Evolutionary conservation across 2,113 vertebrate genomes (phyloP), one percentile per base, ranked within the genome.

Genomic region (Ophiodon elongatus): DNA sequence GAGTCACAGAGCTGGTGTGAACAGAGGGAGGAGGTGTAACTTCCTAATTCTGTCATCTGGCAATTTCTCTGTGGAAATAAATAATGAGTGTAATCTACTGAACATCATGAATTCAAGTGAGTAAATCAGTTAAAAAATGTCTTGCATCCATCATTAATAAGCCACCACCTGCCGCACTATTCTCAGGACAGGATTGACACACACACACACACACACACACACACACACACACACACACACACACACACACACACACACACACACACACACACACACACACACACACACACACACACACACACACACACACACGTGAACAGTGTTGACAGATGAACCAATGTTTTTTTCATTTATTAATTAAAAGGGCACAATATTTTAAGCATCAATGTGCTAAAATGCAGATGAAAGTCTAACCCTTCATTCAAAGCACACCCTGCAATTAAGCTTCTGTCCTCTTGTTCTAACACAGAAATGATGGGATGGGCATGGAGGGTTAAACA

Each of bases 371-470:
- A 13, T 17, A 41, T 67, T 41, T 62, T 17, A 77, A 60, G 8
- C 27, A 21, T 15, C 29, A 25, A 8, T 17, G 2, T 13, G n/a
- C 17, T 31, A 17, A 19, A 62, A 50, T 39, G 4, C 60, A 2
- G 31, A 9, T 57, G 11, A 70, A 70, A 50, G 31, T 50, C 56
- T 69, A 82, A 39, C 41, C 64, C 31, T 82, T 31, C 2, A 1
- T 15, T 35, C 33, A 63, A 15, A 62, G 23, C 33, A 47, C 74
- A 57, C 68, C 39, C 69, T 69, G 56, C 23, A 68, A 47, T 68
- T 77, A 62, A 63, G 10, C 14, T 50, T 41, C 29, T 39, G n/a
- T 60, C 33, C 6, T 47, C 4, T n/a, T 54, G 11, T 45, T 45
- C 21, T 63, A 54, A 63, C 43, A 2, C 17, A 59, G 14, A 63